Evolutionary conservation across 37 sponge, comb jelly and placozoan species (phyloP).

Genomic region (Aphrocallistes beatrix): DNA sequence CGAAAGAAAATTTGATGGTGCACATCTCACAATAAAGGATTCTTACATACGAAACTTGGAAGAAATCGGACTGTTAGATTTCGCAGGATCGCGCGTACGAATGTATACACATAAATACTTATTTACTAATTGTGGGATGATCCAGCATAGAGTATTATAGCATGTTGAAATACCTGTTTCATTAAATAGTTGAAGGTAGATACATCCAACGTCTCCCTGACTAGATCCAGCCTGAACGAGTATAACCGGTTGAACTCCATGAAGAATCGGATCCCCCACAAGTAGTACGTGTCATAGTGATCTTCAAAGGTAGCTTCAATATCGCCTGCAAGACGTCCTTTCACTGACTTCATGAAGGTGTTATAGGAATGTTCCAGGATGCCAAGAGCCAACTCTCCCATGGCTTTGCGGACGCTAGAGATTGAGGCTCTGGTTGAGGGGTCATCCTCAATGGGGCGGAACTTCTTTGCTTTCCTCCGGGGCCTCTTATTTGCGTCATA

Average conservation of each 20-base stretch:
- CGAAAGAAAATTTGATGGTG: too few species aligned
- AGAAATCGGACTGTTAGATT: too few species aligned
- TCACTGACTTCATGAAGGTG: constrained; percentile 64
- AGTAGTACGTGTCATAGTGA: constrained; percentile 89
- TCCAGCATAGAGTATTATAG: background rate
- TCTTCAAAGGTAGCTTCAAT: constrained; percentile 24
- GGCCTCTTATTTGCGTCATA: constrained; percentile 59
- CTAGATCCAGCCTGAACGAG: constrained; percentile 60
- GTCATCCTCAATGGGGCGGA: constrained; percentile 26
- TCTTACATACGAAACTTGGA: background rate
- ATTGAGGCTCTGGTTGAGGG: constrained; percentile 47
- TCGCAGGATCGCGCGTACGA: too few species aligned
- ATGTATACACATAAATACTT: background rate
- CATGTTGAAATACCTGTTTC: too few species aligned
- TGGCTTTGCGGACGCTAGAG: constrained; percentile 54
- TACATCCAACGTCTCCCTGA: constrained; percentile 35
- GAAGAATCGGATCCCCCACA: constrained; percentile 75
- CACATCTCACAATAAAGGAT: background rate
- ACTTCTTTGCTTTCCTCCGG: constrained; percentile 34
- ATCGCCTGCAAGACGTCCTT: constrained; percentile 26
- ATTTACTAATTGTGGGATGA: background rate
- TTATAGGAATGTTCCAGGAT: constrained; percentile 84
- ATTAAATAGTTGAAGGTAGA: constrained; percentile 19
- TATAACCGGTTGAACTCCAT: constrained; percentile 73
- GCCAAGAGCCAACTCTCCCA: constrained; percentile 59